Evolutionary conservation across 2,113 vertebrate species (phyloP).

Genomic region (Petaurus breviceps): DNA sequence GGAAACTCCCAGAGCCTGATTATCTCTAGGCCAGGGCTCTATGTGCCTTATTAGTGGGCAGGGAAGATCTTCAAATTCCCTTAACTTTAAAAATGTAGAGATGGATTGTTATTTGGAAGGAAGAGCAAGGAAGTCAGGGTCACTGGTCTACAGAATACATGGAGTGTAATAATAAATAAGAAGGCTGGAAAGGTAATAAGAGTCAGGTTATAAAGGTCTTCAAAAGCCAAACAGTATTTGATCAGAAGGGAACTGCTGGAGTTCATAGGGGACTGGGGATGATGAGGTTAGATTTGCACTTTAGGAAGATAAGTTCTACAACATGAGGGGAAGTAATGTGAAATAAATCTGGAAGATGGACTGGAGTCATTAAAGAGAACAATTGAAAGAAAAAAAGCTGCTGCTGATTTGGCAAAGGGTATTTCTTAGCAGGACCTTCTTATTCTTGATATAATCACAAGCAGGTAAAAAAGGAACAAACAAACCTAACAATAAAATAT

Average conservation of each 20-base stretch:
- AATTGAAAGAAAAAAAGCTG: neutral
- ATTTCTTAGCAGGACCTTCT: neutral
- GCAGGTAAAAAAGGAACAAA: neutral
- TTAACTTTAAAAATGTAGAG: no score
- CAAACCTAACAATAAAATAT: neutral
- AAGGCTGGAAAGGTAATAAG: neutral
- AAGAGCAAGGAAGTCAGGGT: neutral
- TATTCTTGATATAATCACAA: neutral
- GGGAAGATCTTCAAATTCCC: no score
- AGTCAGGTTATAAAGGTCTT: neutral
- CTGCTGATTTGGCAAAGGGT: neutral
- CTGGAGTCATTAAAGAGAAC: neutral
- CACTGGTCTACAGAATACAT: neutral
- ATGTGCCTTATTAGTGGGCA: no score
- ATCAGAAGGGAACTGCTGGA: neutral
- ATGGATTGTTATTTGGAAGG: neutral
- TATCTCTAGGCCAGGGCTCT: no score
- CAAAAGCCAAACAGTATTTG: neutral
- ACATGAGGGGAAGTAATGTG: neutral
- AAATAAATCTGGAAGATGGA: neutral
- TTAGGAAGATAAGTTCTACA: neutral
- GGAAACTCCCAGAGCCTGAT: no score
- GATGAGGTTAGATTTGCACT: neutral
- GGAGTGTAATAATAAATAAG: neutral
- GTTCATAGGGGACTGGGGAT: neutral